Evolutionary conservation across 2,888 invertebrate genomes (phyloP), one percentile per base, ranked within the genome.

Genomic region (Meandrusa payeni): DNA sequence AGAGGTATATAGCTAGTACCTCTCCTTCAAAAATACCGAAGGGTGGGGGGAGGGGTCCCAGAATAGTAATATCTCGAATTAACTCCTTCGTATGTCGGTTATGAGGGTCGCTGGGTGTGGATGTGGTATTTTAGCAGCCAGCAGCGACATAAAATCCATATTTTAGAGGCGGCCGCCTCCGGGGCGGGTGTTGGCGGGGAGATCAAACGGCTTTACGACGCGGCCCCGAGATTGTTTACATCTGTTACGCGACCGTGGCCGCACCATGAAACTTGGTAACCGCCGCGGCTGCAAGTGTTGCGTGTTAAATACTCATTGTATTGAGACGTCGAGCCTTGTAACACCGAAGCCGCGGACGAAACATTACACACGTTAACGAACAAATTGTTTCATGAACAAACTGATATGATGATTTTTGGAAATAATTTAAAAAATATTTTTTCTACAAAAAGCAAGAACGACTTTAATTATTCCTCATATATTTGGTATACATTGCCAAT

Each of bases 141-240:
- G 73, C 64, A 72, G 67, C 65, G 72, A 71, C 79, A 83, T 82
- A 83, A 86, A 85, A 83, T 83, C 74, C 83, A 85, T 85, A 83
- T 82, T 85, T 85, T 80, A 85, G 76, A 77, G 76, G 68, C 71
- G 61, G 61, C 63, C 64, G 68, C 11, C 38, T 20, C 26, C 10
- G 37, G 31, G 43, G 34, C 13, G 27, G 34, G 27, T 27, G 68
- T 64, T 55, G 54, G 57, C 57, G 64, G 78, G 73, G 72, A 81
- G 81, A 86, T 87, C 86, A 87, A 87, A 86, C 83, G 78, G 70
- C 63, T 87, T 87, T 86, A 87, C 76, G 85, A 81, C 78, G 69
- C 67, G 74, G 69, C 67, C 68, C 73, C 74, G 77, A 78, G 82
- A 85, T 81, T 87, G 86, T 87, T 86, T 86, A 87, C 86, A 86